Evolutionary conservation across 1,140 invertebrate genomes (phyloP), one percentile per base, ranked within the genome.

Genomic region (Euschistus heros): DNA sequence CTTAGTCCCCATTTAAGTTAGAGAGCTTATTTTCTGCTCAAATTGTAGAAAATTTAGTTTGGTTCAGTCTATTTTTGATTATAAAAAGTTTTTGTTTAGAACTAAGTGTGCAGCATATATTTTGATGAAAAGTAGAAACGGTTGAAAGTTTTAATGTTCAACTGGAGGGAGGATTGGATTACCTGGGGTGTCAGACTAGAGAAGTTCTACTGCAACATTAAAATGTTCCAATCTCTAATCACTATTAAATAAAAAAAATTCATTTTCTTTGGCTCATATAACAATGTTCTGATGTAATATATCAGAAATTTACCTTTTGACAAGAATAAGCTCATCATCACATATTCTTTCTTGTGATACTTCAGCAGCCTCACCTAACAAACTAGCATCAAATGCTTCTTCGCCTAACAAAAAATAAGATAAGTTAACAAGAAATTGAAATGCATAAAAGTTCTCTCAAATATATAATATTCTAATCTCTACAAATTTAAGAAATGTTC

Each of bases 291-390:
- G 10, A 46, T 46, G 44, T 10, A 46, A 74, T 75, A n/a, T n/a
- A n/a, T n/a, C n/a, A n/a, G n/a, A n/a, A n/a, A 37, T 13, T 75
- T 76, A 94, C 88, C 89, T 89, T 80, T 97, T 97, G 71, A 99
- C 92, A 24, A 99, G 79, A 71, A 99, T 94, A 0, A 99, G 83
- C 76, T 99, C 96, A 77, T 99, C 96, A 76, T 99, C 97, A 76
- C 93, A 97, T 68, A 99, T 88, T 69, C 88, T 82, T 75, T 99
- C 95, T 75, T 98, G 94, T 0, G 88, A 82, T 15, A 99, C 93
- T 81, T 98, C 94, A 52, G 94, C 94, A 8, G 97, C 97, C 75
- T 96, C 90, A 64, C 97, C 97, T 42, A 99, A 82, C 78, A 86
- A 89, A 67, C 84, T 87, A 1, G 88, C 76, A 65, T 99, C 97